Base-by-base conservation (phyloP, 1,140 invertebrate species). In the Drosophila sp. region DNA sequence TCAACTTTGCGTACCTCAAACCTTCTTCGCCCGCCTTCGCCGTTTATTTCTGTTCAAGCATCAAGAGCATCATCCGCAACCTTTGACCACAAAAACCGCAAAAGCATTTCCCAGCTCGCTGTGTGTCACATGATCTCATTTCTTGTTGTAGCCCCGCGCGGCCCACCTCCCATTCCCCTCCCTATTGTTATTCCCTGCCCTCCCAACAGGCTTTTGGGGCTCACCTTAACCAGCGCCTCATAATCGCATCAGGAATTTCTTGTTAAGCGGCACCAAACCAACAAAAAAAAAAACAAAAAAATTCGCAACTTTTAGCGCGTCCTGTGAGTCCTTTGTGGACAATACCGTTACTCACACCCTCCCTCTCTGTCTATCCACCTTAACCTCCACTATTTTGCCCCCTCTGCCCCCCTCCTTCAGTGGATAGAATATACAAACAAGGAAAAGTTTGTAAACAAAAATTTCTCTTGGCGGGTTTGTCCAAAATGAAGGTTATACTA, bases 381-480 rank as follows among this genome's bases (percentile, higher is more conserved):
- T 25, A 50, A 50, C 23, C 25, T 11, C 67, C 41, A 50, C 44
- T 54, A 58, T 17, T 47, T 66, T 55, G 23, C n/a, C 1, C 38
- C 38, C 7, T 64, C 30, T 17, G 17, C 32, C 4, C 25, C n/a
- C 38, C 30, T 35, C 10, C 10, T 30, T 57, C 41, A n/a, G 11
- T 35, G 74, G 54, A 72, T 67, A 78, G 72, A 79, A 83, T 74
- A 85, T 72, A 86, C 83, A 87, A 90, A 89, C 80, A 89, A 80
- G 80, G 60, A 76, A 89, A 89, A 89, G 84, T 89, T 89, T 84
- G 85, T 90, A 89, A 80, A 89, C 87, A 87, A 87, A 87, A 89
- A 87, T 89, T 79, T 79, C 47, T 89, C 80, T 80, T 86, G 60
- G 63, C 60, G 72, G 72, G 67, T 72, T 68, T 64, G 69, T 33